Conservation (phyloP, 2,797 vertebrate species). For the Oryzias sinensis region DNA sequence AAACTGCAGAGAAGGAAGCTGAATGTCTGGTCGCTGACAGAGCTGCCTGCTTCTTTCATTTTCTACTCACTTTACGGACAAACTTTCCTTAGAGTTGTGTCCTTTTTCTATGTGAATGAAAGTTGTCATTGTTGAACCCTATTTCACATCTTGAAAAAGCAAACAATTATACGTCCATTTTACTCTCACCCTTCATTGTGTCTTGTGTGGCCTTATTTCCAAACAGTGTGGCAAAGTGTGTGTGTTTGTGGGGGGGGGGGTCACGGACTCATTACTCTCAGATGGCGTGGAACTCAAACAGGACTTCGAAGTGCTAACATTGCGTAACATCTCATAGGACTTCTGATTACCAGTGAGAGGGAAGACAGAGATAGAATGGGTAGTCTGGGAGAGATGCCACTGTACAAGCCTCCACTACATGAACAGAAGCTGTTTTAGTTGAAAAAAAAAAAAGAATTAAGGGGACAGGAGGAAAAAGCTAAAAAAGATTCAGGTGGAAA, state of each 20-base stretch:
- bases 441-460: conserved; percentile 2
- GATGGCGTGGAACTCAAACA: conserved; percentile 11
- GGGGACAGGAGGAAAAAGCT: conserved; percentile 44
- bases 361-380: conserved; percentile 19
- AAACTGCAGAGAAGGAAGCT: conserved; percentile 10
- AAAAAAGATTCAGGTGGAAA: conserved; percentile 55
- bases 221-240: conserved; percentile 11
- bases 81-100: conserved; percentile 34
- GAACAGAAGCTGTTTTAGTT: conserved; percentile 53
- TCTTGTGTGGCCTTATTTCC: conserved; percentile 28
- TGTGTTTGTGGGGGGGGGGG: not conserved
- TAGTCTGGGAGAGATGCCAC: conserved; percentile 36
- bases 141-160: conserved; percentile 50
- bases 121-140: conserved; percentile 51
- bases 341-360: conserved; percentile 47
- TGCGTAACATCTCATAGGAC: conserved; percentile 41
- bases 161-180: conserved; percentile 28
- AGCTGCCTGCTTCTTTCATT: conserved; percentile 25
- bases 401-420: conserved; percentile 60
- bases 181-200: conserved; percentile 16
- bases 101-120: conserved; percentile 34
- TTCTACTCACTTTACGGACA: conserved; percentile 22
- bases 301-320: conserved; percentile 23
- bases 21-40: conserved; percentile 9
- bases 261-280: conserved; percentile 19